Percentiles rank a stretch among this genome's conserved stretches.
Conservation (phyloP, 2,888 invertebrate genomes). For the Drosophila paucipuncta region DNA sequence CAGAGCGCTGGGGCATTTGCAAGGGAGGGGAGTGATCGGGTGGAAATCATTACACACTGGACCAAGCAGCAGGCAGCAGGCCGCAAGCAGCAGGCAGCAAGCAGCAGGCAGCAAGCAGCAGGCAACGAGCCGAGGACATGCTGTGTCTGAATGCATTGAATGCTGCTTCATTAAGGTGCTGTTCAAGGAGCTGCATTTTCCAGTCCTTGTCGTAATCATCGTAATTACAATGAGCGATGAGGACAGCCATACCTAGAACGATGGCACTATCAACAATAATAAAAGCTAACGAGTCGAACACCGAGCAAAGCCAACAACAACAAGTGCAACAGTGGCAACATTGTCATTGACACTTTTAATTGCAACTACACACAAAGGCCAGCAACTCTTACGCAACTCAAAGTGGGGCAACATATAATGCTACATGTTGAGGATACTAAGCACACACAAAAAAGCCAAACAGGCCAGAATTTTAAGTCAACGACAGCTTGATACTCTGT, state of each 20-base stretch:
- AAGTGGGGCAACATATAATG: slow-evolving; percentile 66
- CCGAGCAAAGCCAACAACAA: slow-evolving; percentile 18
- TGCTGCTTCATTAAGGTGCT: slow-evolving; percentile 72
- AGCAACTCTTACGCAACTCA: slow-evolving; percentile 41
- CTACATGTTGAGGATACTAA: slow-evolving; percentile 43
- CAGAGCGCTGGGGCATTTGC: slow-evolving; percentile 21
- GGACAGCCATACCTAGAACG: slow-evolving; percentile 51
- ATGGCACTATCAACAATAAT: slow-evolving; percentile 60
- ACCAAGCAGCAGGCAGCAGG: slow-evolving; percentile 1
- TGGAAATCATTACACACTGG: slow-evolving; percentile 17
- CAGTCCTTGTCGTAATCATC: slow-evolving; percentile 72
- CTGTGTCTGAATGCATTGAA: slow-evolving; percentile 56
- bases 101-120: not conserved
- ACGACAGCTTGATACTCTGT: not conserved
- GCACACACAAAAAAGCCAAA: slow-evolving; percentile 22
- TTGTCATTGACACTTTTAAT: slow-evolving; percentile 70
- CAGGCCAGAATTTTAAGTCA: not conserved
- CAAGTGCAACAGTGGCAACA: slow-evolving; percentile 40
- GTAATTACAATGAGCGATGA: slow-evolving; percentile 75
- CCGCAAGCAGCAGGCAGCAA: not conserved
- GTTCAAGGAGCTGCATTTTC: slow-evolving; percentile 52
- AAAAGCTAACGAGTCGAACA: slow-evolving; percentile 69
- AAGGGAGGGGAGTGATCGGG: not conserved
- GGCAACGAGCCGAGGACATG: slow-evolving; percentile 3
- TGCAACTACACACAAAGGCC: slow-evolving; percentile 51